Base-by-base conservation (phyloP, 1,140 invertebrate species). In the Zophobas morio region DNA sequence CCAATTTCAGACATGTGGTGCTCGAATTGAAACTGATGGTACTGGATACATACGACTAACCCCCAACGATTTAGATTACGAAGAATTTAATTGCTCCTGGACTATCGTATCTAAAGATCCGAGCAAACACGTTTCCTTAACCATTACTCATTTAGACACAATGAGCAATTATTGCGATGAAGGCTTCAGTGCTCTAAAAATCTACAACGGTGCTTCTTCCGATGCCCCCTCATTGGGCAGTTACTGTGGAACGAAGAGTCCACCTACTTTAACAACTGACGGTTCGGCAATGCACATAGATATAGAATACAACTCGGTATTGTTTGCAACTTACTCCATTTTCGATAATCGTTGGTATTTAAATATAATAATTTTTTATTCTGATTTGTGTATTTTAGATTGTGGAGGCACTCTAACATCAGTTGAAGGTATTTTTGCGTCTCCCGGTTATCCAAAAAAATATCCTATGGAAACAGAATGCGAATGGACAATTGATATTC, bases 191-290 rank as follows among this genome's bases (percentile, higher is more conserved):
- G 86, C 85, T 51, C 73, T 93, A 0, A 79, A 87, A 53, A 86
- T 92, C 33, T 87, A 88, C 73, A 93, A 96, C 85, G 96, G 96
- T 42, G 90, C 89, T n/a, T 93, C 94, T 0, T 87, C 89, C 46
- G 79, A 89, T 34, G 90, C 94, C 1, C 88, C 88, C 1, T 54
- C 89, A 0, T 82, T 95, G 51, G 92, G 91, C 32, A 87, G 84
- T 80, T 94, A 88, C 84, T 96, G 95, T 82, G 84, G 84, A 4
- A 83, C 84, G 0, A 88, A 86, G 51, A 85, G 88, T 51, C 93
- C 93, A 0, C 88, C 89, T 33, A 91, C 89, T 0, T 84, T 93
- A 32, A 90, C 93, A 79, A 93, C 93, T 6, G 87, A 89, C 70
- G 88, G 90, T 77, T 80, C 82, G 1, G 86, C 88, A 32, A 74